phyloP scores from a whole-genome alignment of 1,140 invertebrate species.

The Archivesica marissinica region DNA sequence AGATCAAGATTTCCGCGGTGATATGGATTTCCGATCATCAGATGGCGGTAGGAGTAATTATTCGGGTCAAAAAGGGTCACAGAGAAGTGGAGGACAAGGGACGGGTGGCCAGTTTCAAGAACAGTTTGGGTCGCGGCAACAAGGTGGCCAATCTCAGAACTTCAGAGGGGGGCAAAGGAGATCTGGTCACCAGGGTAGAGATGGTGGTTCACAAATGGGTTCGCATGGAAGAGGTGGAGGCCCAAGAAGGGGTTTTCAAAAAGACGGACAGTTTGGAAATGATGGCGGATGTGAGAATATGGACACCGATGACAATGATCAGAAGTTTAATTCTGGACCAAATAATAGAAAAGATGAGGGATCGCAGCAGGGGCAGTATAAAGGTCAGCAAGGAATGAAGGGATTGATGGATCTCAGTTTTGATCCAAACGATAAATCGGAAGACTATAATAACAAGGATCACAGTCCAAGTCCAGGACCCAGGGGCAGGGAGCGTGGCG shows the following conservation, averaged over 20 bases:
- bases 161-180: neutral
- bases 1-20: conserved; percentile 56
- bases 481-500: conserved; percentile 28
- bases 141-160: conserved; percentile 1
- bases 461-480: conserved; percentile 56
- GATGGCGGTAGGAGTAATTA: neutral
- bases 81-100: conserved; percentile 5
- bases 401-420: conserved; percentile 11
- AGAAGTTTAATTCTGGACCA: neutral
- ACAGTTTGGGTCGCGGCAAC: conserved; percentile 39
- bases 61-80: neutral
- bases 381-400: neutral
- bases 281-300: neutral
- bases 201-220: conserved; percentile 4
- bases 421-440: conserved; percentile 16
- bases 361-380: neutral
- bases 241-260: neutral
- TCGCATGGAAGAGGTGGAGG: neutral
- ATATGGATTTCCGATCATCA: conserved; percentile 16
- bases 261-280: conserved; percentile 15
- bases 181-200: conserved; percentile 1
- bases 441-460: conserved; percentile 32
- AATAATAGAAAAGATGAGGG: conserved; percentile 1
- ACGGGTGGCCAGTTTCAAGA: conserved; percentile 47
- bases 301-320: conserved; percentile 26